Percentiles rank a stretch among this genome's conserved stretches.
Conservation (phyloP, 37 sponge, comb jelly and placozoan genomes). For the Tethya wilhelma region DNA sequence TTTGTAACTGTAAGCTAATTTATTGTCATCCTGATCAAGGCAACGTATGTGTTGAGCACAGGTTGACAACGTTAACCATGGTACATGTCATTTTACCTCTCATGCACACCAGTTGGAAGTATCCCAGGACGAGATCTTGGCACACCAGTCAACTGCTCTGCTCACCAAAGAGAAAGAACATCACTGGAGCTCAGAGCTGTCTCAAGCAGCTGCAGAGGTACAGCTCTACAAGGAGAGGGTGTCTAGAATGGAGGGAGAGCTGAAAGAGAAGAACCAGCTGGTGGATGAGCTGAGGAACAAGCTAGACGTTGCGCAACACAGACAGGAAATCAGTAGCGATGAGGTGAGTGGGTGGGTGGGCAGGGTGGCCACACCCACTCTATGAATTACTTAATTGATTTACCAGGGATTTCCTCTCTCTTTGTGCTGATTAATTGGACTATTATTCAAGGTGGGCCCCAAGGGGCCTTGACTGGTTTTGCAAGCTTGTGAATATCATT, state of each 20-base stretch:
- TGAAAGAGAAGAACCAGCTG: not conserved
- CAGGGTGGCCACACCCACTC: no score
- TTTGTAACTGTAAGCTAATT: no score
- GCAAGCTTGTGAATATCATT: no score
- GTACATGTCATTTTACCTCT: no score
- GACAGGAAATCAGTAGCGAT: not conserved
- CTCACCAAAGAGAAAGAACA: slow-evolving; percentile 19
- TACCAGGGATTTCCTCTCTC: no score
- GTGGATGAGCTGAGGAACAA: not conserved
- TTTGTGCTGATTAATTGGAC: no score
- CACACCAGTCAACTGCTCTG: not conserved
- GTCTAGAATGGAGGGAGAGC: slow-evolving; percentile 33
- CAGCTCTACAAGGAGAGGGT: slow-evolving; percentile 21
- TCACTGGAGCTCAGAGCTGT: slow-evolving; percentile 29
- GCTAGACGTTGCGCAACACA: not conserved
- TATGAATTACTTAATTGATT: no score
- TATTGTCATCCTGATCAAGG: no score
- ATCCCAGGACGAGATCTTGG: slow-evolving; percentile 1
- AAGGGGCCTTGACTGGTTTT: no score
- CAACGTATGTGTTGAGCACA: no score
- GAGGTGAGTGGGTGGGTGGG: slow-evolving; percentile 25
- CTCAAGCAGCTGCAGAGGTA: slow-evolving; percentile 11
- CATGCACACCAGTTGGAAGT: slow-evolving; percentile 12
- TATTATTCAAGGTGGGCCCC: no score
- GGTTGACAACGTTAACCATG: no score